Conservation (phyloP, 2,888 invertebrate species). For the Parnassius orleans region DNA sequence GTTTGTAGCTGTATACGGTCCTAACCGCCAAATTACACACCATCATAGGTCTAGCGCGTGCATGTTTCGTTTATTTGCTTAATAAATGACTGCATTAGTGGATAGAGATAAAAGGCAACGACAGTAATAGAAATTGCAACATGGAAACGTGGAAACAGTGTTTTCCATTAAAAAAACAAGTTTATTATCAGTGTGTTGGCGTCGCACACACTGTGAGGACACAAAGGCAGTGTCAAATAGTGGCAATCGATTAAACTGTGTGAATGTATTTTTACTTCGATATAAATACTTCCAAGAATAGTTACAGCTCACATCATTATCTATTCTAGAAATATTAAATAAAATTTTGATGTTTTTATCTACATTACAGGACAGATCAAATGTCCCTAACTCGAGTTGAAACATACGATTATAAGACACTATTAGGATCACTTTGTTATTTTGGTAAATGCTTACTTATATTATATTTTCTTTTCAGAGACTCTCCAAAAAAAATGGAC, state of each 20-base stretch:
- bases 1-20: conserved; percentile 7
- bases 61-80: conserved; percentile 22
- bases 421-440: background rate
- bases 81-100: conserved; percentile 23
- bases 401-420: conserved; percentile 7
- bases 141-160: background rate
- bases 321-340: too few species aligned
- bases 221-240: background rate
- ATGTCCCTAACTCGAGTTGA: conserved; percentile 3
- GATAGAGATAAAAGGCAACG: conserved; percentile 13
- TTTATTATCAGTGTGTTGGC: conserved; percentile 2
- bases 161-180: conserved; percentile 4
- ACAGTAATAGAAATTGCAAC: conserved; percentile 15
- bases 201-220: background rate
- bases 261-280: too few species aligned
- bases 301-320: too few species aligned
- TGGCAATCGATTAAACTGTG: too few species aligned
- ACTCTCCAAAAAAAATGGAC: conserved; percentile 65
- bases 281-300: too few species aligned
- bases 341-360: too few species aligned
- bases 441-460: background rate
- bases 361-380: background rate
- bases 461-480: conserved; percentile 61
- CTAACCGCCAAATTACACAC: conserved; percentile 15
- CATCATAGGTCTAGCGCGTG: background rate